Evolutionary conservation across 2,888 invertebrate species (phyloP).

Genomic region (Aphrophora alni): DNA sequence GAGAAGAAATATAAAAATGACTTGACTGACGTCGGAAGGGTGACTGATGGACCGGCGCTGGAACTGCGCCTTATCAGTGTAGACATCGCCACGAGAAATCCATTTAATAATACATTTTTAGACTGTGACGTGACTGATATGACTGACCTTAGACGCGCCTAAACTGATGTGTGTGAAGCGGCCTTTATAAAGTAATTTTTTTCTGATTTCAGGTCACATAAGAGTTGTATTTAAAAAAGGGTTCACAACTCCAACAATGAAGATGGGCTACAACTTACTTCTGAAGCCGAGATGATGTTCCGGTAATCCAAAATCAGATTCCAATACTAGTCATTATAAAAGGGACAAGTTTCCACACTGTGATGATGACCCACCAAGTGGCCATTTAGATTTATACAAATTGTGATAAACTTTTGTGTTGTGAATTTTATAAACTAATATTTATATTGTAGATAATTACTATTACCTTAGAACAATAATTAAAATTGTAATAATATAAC

Average conservation of each 20-base stretch:
- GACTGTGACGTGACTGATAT: no score
- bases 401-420: background rate
- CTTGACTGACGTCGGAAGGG: no score
- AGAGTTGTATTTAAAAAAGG: slow-evolving; percentile 28
- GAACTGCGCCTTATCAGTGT: no score
- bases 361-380: background rate
- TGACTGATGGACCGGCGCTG: no score
- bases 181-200: background rate
- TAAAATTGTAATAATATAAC: no score
- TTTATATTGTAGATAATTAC: background rate
- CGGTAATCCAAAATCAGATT: background rate
- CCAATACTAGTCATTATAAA: background rate
- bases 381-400: background rate
- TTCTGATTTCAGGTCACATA: slow-evolving; percentile 7
- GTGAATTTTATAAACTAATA: background rate
- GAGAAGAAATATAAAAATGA: no score
- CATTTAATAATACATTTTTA: no score
- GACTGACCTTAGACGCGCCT: no score
- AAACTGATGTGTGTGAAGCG: no score
- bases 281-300: slow-evolving; percentile 32
- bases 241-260: slow-evolving; percentile 11
- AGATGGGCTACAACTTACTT: background rate
- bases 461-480: no score
- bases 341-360: background rate
- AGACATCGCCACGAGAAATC: no score